Evolutionary conservation across 2,113 vertebrate species (phyloP).

Genomic region (Tonatia bakeri): DNA sequence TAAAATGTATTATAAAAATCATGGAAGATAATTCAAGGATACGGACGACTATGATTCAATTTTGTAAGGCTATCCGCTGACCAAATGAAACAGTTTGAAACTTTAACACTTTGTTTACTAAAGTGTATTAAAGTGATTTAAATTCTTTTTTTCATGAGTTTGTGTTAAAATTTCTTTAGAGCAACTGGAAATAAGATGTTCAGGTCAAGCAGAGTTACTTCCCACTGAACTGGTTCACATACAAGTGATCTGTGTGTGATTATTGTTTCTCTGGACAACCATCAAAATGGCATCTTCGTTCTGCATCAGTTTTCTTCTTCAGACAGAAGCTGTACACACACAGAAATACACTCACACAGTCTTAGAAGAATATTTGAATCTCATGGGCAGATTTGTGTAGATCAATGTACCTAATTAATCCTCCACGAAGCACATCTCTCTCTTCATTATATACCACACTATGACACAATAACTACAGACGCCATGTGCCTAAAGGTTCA

Average conservation of each 20-base stretch:
- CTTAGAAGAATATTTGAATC: not conserved
- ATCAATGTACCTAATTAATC: not conserved
- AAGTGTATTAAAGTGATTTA: not conserved
- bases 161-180: constrained; percentile 21
- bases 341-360: not conserved
- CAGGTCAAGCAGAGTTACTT: not conserved
- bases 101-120: not conserved
- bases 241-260: not conserved
- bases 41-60: not conserved
- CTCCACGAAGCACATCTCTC: not conserved
- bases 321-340: not conserved
- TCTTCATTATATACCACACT: not conserved
- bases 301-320: not conserved
- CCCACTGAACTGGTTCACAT: not conserved
- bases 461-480: not conserved
- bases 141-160: not conserved
- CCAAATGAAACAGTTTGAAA: not conserved
- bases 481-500: constrained; percentile 5
- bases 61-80: not conserved
- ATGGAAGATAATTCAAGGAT: constrained; percentile 6
- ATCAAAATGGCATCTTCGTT: not conserved
- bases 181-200: not conserved
- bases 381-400: not conserved
- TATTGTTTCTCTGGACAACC: not conserved
- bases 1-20: not conserved